phyloP scores from a whole-genome alignment of 2,113 vertebrate genomes.

The Eulemur rufifrons region DNA sequence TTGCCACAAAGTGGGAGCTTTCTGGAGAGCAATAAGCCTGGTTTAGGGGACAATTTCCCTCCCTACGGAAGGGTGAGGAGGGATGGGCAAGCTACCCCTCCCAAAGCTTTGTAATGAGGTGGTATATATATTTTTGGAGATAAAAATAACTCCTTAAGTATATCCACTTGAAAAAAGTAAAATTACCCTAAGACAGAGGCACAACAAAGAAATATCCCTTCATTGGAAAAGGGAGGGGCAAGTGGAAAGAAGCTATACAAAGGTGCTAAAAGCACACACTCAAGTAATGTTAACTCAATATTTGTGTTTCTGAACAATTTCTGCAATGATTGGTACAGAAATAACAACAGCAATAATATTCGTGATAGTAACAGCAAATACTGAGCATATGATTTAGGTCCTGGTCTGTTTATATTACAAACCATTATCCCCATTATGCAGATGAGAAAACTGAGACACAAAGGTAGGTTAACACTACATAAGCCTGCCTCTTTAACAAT shows the following conservation, averaged over 20 bases:
- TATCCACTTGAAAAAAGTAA: slow-evolving; percentile 29
- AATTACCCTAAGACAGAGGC: not conserved
- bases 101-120: not conserved
- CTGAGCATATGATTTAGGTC: not conserved
- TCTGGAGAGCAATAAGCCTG: not conserved
- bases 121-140: not conserved
- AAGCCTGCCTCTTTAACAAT: not conserved
- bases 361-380: not conserved
- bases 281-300: not conserved
- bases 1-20: not conserved
- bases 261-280: not conserved
- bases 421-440: not conserved
- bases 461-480: not conserved
- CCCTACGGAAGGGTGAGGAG: not conserved
- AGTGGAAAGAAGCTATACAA: not conserved
- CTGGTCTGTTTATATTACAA: not conserved
- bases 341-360: not conserved
- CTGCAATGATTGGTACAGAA: not conserved
- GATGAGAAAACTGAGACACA: not conserved
- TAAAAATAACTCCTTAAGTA: not conserved
- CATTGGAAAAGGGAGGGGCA: not conserved
- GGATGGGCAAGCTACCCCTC: fast-evolving
- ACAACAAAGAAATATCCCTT: not conserved
- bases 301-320: not conserved
- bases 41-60: not conserved